Evolutionary conservation across 2,797 vertebrate species (phyloP).

Genomic region (Rhabdomys pumilio): DNA sequence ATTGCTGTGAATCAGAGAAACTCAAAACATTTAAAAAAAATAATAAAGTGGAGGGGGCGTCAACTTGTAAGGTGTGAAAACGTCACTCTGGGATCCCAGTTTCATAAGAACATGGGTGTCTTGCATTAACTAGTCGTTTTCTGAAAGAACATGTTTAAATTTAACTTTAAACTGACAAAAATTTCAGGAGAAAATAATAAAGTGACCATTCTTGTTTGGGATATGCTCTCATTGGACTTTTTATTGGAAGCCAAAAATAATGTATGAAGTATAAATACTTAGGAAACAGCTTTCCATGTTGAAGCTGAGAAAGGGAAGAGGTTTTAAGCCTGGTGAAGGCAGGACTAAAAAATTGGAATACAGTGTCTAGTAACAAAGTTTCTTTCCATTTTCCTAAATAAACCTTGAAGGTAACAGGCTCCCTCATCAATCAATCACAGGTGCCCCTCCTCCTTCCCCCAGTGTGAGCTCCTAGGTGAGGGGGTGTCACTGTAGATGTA

Average conservation of each 20-base stretch:
- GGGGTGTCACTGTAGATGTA: not conserved
- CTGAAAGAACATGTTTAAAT: not conserved
- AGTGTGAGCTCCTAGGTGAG: not conserved
- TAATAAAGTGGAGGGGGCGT: not conserved
- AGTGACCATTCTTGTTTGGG: conserved; percentile 14
- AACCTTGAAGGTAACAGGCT: not conserved
- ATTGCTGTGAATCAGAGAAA: conserved; percentile 64
- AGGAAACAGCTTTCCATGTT: not conserved
- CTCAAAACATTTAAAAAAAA: not conserved
- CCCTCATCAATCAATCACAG: not conserved
- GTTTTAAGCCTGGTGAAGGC: not conserved
- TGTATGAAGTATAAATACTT: not conserved
- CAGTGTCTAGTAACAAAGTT: not conserved
- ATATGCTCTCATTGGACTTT: conserved; percentile 12
- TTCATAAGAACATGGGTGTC: not conserved
- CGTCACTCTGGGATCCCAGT: not conserved
- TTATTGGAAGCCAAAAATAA: conserved; percentile 3
- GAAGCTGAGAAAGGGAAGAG: not conserved
- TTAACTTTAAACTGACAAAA: conserved; percentile 28
- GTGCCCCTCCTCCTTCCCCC: not conserved
- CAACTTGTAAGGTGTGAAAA: conserved; percentile 17
- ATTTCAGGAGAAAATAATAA: conserved; percentile 1
- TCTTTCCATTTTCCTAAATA: conserved; percentile 57
- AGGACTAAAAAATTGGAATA: not conserved
- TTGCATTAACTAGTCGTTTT: not conserved